phyloP scores from a whole-genome alignment of 2,797 vertebrate genomes.

The Sebastes ruberrimus region DNA sequence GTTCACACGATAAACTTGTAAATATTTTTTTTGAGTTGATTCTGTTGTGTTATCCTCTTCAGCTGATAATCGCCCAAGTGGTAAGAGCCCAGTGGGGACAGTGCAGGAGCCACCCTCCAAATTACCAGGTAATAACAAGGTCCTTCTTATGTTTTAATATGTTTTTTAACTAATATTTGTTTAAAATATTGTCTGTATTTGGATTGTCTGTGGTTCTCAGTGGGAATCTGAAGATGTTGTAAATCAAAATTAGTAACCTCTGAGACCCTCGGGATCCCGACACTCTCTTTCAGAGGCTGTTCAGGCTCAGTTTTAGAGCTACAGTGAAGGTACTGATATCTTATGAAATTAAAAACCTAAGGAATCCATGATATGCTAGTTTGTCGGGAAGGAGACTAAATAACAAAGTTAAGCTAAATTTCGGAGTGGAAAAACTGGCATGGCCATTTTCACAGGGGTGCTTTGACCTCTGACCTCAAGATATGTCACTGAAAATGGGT shows the following conservation, averaged over 20 bases:
- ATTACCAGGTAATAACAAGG: slow-evolving; percentile 82
- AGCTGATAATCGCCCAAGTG: slow-evolving; percentile 95
- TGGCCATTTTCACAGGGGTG: too few species aligned
- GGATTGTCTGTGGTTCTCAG: background rate
- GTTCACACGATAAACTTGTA: background rate
- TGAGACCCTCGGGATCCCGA: too few species aligned
- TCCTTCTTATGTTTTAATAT: background rate
- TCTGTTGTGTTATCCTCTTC: slow-evolving; percentile 37
- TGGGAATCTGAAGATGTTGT: background rate
- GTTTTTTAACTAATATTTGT: background rate
- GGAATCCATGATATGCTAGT: rapidly evolving
- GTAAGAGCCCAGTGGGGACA: slow-evolving; percentile 86
- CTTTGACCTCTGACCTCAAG: too few species aligned
- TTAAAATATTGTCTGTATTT: background rate
- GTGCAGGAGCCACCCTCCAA: slow-evolving; percentile 90
- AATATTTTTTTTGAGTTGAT: background rate
- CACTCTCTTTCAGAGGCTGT: too few species aligned
- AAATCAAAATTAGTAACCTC: background rate
- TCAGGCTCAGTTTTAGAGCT: too few species aligned
- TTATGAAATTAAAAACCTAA: too few species aligned
- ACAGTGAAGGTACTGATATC: too few species aligned
- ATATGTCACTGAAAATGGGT: too few species aligned
- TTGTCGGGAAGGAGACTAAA: too few species aligned
- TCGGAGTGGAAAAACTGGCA: too few species aligned
- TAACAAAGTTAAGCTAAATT: too few species aligned